phyloP scores from a whole-genome alignment of 2,797 vertebrate genomes.

The Rhinatrema bivittatum region DNA sequence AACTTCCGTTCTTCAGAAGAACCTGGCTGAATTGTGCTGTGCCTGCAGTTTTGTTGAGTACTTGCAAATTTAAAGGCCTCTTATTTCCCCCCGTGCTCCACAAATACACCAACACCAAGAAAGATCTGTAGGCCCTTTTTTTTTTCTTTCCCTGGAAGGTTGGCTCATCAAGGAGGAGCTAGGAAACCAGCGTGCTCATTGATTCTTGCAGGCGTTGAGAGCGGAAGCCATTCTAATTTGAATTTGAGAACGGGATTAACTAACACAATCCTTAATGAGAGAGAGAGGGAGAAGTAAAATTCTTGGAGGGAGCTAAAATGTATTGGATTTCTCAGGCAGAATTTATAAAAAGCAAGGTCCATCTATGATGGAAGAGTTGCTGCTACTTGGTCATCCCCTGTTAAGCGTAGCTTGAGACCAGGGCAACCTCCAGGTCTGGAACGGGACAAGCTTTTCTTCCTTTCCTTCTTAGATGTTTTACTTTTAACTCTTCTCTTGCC shows the following conservation, averaged over 20 bases:
- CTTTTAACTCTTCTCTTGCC: too few species aligned
- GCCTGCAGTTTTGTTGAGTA: conserved; percentile 25
- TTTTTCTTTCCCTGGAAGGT: conserved; percentile 27
- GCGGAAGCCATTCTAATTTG: conserved; percentile 3
- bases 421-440: too few species aligned
- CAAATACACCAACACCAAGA: too few species aligned
- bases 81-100: conserved; percentile 15
- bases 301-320: neutral
- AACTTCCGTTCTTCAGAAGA: too few species aligned
- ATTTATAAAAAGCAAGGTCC: too few species aligned
- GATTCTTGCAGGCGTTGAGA: conserved; percentile 16
- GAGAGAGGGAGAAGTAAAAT: neutral
- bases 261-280: neutral
- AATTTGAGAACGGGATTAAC: neutral
- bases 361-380: too few species aligned
- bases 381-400: too few species aligned
- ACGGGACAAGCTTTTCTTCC: too few species aligned
- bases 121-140: conserved; percentile 14
- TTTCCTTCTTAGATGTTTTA: too few species aligned
- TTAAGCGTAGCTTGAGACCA: too few species aligned
- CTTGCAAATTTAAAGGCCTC: conserved; percentile 28
- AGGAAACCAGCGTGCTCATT: conserved; percentile 11
- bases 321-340: neutral
- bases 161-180: conserved; percentile 29
- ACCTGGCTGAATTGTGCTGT: conserved; percentile 19